Conservation (phyloP, 2,888 invertebrate genomes). For the Meliscaeva auricollis region DNA sequence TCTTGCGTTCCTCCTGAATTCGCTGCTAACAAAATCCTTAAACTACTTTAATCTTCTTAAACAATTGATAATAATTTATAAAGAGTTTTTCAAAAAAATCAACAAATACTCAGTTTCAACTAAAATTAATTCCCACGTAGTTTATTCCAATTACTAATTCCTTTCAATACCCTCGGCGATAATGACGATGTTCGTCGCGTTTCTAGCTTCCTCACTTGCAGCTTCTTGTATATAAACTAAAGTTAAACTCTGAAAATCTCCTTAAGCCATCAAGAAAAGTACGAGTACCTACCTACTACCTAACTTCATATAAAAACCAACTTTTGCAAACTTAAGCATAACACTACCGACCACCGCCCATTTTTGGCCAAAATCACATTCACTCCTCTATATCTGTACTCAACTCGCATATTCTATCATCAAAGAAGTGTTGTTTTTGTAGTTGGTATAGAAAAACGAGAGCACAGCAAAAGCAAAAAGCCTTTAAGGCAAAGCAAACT, state of each 20-base stretch:
- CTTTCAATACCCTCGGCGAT: neutral
- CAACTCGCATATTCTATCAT: neutral
- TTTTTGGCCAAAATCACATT: slow-evolving; percentile 12
- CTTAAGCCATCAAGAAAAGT: slow-evolving; percentile 27
- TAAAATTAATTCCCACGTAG: slow-evolving; percentile 49
- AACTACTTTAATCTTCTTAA: neutral
- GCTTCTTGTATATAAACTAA: neutral
- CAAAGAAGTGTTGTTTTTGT: slow-evolving; percentile 4
- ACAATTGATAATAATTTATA: slow-evolving; percentile 12
- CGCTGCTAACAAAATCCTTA: too few relatives aligned
- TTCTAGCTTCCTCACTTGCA: neutral
- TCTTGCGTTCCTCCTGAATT: too few relatives aligned
- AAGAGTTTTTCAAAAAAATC: slow-evolving; percentile 42
- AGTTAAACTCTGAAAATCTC: slow-evolving; percentile 29
- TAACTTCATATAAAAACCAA: slow-evolving; percentile 41
- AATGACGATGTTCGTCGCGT: neutral
- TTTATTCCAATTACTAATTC: slow-evolving; percentile 56
- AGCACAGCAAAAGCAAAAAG: slow-evolving; percentile 17
- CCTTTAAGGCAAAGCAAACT: slow-evolving; percentile 60
- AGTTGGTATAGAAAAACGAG: neutral
- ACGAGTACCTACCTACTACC: too few relatives aligned
- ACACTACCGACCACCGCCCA: slow-evolving; percentile 40
- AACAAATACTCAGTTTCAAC: slow-evolving; percentile 40
- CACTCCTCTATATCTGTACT: neutral
- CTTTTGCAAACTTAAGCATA: slow-evolving; percentile 46